Conservation (phyloP, 1,140 invertebrate genomes). For the Kradibia gibbosae region DNA sequence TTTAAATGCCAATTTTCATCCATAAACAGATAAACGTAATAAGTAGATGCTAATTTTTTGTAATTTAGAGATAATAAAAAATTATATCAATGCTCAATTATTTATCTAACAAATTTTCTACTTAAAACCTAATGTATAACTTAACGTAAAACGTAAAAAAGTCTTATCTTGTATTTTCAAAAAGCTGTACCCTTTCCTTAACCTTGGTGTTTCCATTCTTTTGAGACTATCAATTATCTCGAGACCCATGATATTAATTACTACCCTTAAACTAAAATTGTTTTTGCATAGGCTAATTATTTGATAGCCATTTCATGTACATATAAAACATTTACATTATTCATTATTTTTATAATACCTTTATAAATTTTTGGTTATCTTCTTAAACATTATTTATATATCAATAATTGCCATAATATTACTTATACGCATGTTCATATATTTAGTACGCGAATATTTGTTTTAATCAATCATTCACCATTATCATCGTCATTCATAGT, state of each 20-base stretch:
- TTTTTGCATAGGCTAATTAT: not conserved
- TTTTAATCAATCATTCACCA: constrained; percentile 34
- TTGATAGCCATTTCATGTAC: not conserved
- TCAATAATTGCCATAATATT: constrained; percentile 20
- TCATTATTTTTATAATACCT: constrained; percentile 49
- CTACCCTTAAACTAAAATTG: not conserved
- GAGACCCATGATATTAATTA: constrained; percentile 50
- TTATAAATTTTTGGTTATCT: constrained; percentile 69
- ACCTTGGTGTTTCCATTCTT: constrained; percentile 11
- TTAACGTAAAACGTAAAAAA: not conserved
- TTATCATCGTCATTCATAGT: constrained; percentile 52
- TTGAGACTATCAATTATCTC: constrained; percentile 42
- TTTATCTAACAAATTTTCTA: no score
- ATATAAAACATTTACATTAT: not conserved
- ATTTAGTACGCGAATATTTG: constrained; percentile 46
- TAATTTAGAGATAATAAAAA: no score
- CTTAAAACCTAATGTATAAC: no score
- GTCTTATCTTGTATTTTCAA: constrained; percentile 36
- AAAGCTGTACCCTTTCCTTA: not conserved
- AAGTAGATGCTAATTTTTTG: no score
- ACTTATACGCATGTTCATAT: constrained; percentile 38
- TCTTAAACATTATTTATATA: not conserved
- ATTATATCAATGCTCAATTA: no score
- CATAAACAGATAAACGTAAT: no score
- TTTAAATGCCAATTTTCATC: no score